Conservation (phyloP, 92 coral and sea anemone species). For the Nematostella vectensis region DNA sequence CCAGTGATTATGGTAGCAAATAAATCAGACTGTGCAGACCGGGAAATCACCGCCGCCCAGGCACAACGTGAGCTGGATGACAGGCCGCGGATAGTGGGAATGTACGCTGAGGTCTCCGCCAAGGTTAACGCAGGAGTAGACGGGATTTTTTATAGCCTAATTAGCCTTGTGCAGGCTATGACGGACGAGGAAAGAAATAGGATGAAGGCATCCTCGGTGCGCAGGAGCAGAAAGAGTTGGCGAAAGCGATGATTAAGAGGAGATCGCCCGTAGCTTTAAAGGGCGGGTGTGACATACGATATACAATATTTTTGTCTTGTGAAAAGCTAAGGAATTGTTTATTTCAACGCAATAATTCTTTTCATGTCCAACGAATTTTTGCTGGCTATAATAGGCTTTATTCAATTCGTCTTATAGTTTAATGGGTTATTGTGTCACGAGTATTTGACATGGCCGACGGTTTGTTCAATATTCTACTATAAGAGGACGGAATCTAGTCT, state of each 20-base stretch:
- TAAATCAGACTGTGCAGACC: slow-evolving; percentile 49
- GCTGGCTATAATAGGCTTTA: too few relatives aligned
- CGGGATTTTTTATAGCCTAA: slow-evolving; percentile 23
- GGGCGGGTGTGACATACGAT: too few relatives aligned
- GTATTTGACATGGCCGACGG: too few relatives aligned
- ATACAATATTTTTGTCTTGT: too few relatives aligned
- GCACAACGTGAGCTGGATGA: slow-evolving; percentile 43
- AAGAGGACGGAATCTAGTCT: too few relatives aligned
- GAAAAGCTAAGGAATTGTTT: too few relatives aligned
- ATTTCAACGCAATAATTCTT: too few relatives aligned
- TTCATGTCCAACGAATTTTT: too few relatives aligned
- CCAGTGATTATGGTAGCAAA: slow-evolving; percentile 68
- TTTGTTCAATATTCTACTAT: too few relatives aligned
- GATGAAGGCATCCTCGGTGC: background rate
- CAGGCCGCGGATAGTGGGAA: slow-evolving; percentile 41
- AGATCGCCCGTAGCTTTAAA: too few relatives aligned
- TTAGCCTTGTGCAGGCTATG: slow-evolving; percentile 21
- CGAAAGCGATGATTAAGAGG: background rate
- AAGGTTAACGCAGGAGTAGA: slow-evolving; percentile 42
- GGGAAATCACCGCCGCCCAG: slow-evolving; percentile 37
- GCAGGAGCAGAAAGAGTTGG: background rate
- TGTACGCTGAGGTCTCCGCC: slow-evolving; percentile 68
- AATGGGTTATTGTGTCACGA: too few relatives aligned
- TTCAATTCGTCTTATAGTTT: too few relatives aligned
- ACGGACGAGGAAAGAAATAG: slow-evolving; percentile 2